Percentiles rank a stretch among this genome's conserved stretches.
Evolutionary conservation across 2,888 invertebrate species (phyloP).

Genomic region (Ophion ventricosus): DNA sequence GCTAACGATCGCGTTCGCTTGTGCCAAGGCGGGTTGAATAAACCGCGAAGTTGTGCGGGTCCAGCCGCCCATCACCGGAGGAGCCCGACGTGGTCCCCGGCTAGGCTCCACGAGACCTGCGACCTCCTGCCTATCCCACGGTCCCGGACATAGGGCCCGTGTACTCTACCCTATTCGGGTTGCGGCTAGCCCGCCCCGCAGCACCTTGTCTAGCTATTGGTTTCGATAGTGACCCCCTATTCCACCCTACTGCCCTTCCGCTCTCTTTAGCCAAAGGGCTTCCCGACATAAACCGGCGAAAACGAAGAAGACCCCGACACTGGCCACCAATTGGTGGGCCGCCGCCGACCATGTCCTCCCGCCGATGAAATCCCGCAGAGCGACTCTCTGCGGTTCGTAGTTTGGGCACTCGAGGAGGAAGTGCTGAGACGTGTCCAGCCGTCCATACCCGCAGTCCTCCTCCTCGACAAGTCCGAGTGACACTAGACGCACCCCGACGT

Average conservation of each 20-base stretch:
- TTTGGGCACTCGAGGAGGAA: slow-evolving; percentile 12
- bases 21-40: not conserved
- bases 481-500: no score
- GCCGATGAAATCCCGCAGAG: not conserved
- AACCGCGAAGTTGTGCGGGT: not conserved
- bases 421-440: no score
- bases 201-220: no score
- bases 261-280: not conserved
- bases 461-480: no score
- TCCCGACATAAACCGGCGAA: slow-evolving; percentile 14
- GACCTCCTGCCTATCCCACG: not conserved
- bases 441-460: no score
- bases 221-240: no score
- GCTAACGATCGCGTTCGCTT: not conserved
- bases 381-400: slow-evolving; percentile 29
- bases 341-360: not conserved
- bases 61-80: not conserved
- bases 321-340: slow-evolving; percentile 11
- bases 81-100: not conserved
- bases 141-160: no score
- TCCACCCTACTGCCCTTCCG: not conserved
- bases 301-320: not conserved
- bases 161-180: no score
- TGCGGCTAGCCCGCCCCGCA: no score
- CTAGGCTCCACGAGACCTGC: not conserved